phyloP scores from a whole-genome alignment of 2,797 vertebrate genomes.

The Pristis pectinata region DNA sequence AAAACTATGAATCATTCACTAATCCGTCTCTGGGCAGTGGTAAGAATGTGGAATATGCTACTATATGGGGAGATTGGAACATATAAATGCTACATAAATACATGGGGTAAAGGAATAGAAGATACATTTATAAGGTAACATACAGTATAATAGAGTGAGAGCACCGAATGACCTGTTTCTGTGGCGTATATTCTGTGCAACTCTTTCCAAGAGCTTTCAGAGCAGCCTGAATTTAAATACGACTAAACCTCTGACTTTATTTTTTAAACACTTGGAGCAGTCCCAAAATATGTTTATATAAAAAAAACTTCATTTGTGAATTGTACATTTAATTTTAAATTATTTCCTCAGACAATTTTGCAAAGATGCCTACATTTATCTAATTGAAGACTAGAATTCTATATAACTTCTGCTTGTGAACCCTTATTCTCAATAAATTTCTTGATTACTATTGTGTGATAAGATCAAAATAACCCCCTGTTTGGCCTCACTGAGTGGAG shows the following conservation, averaged over 20 bases:
- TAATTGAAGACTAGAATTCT: neutral
- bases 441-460: conserved; percentile 3
- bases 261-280: neutral
- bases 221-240: neutral
- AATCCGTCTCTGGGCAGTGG: neutral
- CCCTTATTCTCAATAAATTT: neutral
- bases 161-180: neutral
- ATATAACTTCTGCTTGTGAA: neutral
- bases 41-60: neutral
- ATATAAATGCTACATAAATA: neutral
- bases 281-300: neutral
- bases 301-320: neutral
- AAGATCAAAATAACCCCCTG: neutral
- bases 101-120: neutral
- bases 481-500: neutral
- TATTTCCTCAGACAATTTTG: neutral
- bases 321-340: neutral
- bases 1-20: neutral
- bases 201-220: neutral
- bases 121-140: neutral
- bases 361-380: neutral
- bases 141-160: neutral
- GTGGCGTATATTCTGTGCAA: neutral
- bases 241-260: too few species aligned
- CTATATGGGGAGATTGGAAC: neutral